Evolutionary conservation across 2,113 vertebrate genomes (phyloP).

Genomic region (Ahaetulla prasina): DNA sequence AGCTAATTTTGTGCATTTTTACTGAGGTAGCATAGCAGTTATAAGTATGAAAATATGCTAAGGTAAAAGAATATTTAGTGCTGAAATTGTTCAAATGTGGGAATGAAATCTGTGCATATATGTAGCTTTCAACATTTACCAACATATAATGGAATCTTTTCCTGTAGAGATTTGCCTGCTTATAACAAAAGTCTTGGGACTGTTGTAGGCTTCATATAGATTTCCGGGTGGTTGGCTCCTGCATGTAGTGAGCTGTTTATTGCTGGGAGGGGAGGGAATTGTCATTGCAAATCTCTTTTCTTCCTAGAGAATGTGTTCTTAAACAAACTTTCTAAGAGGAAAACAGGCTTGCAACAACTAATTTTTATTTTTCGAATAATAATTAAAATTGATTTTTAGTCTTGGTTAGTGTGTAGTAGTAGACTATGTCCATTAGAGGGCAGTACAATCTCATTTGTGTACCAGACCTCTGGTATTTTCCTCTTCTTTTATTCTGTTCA

Average conservation of each 20-base stretch:
- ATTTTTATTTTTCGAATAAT: neutral
- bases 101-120: neutral
- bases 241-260: neutral
- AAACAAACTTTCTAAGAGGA: neutral
- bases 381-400: neutral
- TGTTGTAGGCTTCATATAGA: no score
- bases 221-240: neutral
- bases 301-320: neutral
- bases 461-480: neutral
- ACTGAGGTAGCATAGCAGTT: neutral
- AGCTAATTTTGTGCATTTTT: neutral
- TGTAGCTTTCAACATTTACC: neutral
- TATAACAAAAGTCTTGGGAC: neutral
- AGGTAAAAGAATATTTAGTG: neutral
- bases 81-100: neutral
- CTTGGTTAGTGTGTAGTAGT: neutral
- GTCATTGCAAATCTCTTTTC: neutral
- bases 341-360: neutral
- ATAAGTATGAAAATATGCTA: neutral
- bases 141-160: no score
- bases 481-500: neutral
- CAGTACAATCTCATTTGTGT: neutral
- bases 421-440: neutral
- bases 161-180: neutral
- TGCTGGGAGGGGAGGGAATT: neutral